Evolutionary conservation across 2,113 vertebrate species (phyloP).

Genomic region (Tor tambroides): DNA sequence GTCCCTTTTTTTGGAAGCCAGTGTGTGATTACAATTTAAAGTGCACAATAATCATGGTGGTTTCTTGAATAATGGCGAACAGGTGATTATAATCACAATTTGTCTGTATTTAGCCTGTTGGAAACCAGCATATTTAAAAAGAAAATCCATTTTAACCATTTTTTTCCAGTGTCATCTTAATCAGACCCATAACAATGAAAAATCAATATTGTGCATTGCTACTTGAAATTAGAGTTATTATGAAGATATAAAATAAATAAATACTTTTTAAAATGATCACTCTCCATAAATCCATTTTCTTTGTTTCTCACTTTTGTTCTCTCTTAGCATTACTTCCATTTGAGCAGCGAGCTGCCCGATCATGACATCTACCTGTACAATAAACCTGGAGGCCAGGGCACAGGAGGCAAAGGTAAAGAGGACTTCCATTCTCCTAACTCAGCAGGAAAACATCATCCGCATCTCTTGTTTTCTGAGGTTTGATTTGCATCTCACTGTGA

Average conservation of each 20-base stretch:
- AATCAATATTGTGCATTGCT: neutral
- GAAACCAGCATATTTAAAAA: neutral
- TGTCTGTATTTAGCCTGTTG: neutral
- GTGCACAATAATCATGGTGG: neutral
- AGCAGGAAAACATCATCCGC: neutral
- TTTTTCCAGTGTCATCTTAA: neutral
- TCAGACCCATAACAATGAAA: neutral
- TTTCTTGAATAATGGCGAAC: neutral
- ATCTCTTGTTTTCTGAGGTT: neutral
- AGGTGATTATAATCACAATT: neutral
- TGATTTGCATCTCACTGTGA: constrained; percentile 20
- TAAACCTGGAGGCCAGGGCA: constrained; percentile 97
- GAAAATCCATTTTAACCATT: no score
- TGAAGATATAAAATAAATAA: neutral
- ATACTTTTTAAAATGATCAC: neutral
- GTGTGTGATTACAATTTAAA: neutral
- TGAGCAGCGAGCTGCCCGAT: constrained; percentile 80
- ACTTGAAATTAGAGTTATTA: neutral
- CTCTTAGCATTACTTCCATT: constrained; percentile 89
- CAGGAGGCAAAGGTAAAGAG: constrained; percentile 94
- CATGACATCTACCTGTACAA: constrained; percentile 97
- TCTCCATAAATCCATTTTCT: constrained; percentile 17
- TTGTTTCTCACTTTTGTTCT: neutral
- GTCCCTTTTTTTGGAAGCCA: neutral
- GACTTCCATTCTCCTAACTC: neutral